These are phyloP conservation scores for Erebia aethiops DNA, from an alignment of 2,888 invertebrate species.

Conservation along the genomic window DNA sequence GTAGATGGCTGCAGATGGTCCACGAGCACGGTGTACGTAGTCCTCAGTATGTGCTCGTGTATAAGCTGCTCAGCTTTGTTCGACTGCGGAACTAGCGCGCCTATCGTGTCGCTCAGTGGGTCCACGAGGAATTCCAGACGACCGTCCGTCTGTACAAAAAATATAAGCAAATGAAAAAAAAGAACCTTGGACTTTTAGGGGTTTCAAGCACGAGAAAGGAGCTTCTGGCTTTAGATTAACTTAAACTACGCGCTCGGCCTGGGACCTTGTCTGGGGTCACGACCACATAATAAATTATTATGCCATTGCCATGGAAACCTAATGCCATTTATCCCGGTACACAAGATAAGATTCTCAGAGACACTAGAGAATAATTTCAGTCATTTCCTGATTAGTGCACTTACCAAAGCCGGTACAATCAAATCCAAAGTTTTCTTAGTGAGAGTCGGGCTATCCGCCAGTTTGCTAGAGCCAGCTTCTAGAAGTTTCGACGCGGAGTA, in stretches of 20 bases:
- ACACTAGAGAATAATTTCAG: no score
- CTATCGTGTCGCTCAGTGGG: constrained; percentile 65
- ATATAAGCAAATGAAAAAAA: neutral
- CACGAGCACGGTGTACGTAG: constrained; percentile 71
- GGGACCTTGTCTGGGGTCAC: no score
- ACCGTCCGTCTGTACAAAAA: constrained; percentile 66
- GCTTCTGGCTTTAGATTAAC: no score
- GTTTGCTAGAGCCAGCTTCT: constrained; percentile 66
- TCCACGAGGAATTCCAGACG: constrained; percentile 75
- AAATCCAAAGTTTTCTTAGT: constrained; percentile 86
- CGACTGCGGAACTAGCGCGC: constrained; percentile 64
- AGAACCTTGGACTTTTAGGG: neutral
- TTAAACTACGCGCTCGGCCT: no score
- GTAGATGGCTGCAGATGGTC: constrained; percentile 72
- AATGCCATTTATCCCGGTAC: no score
- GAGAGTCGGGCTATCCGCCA: constrained; percentile 84
- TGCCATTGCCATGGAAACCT: no score
- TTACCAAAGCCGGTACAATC: constrained; percentile 88
- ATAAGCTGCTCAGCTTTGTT: constrained; percentile 69
- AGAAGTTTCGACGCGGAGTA: constrained; percentile 73
- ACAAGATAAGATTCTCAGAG: no score
- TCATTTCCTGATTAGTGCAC: constrained; percentile 37
- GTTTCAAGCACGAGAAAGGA: no score
- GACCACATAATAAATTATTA: no score
- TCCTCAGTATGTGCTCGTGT: constrained; percentile 73